These are phyloP conservation scores for Cavia aperea DNA, from an alignment of 2,113 vertebrate species.

Conservation along the genomic window DNA sequence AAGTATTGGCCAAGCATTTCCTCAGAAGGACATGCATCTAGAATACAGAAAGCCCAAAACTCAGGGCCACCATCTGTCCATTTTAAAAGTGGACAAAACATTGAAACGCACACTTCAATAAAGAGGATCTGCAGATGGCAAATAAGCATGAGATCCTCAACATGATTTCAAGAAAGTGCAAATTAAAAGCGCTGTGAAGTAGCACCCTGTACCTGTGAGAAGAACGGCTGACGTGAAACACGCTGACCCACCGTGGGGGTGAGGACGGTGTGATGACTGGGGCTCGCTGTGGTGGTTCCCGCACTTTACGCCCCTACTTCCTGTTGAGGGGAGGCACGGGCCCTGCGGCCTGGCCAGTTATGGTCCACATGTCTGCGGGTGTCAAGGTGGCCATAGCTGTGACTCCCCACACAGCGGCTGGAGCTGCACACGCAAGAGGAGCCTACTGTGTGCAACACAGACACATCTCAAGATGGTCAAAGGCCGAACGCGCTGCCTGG, in stretches of 20 bases:
- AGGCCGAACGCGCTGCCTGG: background rate
- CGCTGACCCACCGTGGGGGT: background rate
- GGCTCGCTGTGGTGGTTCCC: too few species aligned
- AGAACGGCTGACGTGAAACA: background rate
- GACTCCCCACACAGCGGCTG: background rate
- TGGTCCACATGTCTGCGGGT: background rate
- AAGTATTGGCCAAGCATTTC: background rate
- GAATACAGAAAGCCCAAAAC: background rate
- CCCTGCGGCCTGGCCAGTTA: background rate
- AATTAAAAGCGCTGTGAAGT: background rate
- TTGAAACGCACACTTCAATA: background rate
- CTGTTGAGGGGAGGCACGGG: background rate
- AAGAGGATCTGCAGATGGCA: background rate
- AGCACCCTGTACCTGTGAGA: background rate
- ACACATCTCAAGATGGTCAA: background rate
- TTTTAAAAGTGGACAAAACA: background rate
- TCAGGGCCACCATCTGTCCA: background rate
- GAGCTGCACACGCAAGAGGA: background rate
- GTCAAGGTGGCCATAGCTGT: background rate
- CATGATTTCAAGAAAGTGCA: background rate
- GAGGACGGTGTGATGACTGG: too few species aligned
- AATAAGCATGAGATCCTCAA: background rate
- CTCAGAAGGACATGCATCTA: background rate
- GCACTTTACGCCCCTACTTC: too few species aligned
- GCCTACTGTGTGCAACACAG: background rate